Percentiles rank a stretch among this genome's conserved stretches.
These are phyloP conservation scores for Drymodes brunneopygia DNA, from an alignment of 2,113 vertebrate species.

Conservation along the genomic window DNA sequence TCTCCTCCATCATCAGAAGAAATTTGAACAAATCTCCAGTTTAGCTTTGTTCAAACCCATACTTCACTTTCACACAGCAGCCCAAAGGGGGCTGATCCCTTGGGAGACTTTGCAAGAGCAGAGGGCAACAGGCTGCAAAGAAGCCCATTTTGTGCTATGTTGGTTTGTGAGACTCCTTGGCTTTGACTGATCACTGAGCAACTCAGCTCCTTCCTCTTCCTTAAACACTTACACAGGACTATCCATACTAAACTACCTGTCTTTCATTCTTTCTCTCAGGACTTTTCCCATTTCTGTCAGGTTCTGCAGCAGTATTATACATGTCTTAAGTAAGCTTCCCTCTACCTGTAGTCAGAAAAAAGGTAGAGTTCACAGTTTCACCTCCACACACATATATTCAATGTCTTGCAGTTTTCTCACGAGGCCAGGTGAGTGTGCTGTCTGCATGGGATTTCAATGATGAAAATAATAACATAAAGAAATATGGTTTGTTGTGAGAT, in stretches of 20 bases:
- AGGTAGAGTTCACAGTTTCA: background rate
- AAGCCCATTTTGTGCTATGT: background rate
- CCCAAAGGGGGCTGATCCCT: background rate
- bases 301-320: background rate
- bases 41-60: background rate
- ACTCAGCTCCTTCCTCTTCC: background rate
- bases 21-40: background rate
- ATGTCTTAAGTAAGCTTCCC: background rate
- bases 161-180: background rate
- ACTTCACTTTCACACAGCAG: background rate
- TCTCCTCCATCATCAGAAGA: background rate
- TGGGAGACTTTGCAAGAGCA: background rate
- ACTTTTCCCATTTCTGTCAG: background rate
- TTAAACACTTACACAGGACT: background rate
- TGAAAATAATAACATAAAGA: background rate
- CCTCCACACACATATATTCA: background rate
- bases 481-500: background rate
- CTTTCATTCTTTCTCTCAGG: background rate
- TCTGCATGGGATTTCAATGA: conserved; percentile 24
- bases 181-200: background rate
- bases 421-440: conserved; percentile 65
- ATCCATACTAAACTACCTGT: background rate
- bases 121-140: background rate
- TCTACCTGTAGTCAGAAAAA: background rate
- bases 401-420: conserved; percentile 18